Percentiles rank a stretch among this genome's conserved stretches.
Conservation (phyloP, 2,113 vertebrate species). For the Pollimyrus isidori region DNA sequence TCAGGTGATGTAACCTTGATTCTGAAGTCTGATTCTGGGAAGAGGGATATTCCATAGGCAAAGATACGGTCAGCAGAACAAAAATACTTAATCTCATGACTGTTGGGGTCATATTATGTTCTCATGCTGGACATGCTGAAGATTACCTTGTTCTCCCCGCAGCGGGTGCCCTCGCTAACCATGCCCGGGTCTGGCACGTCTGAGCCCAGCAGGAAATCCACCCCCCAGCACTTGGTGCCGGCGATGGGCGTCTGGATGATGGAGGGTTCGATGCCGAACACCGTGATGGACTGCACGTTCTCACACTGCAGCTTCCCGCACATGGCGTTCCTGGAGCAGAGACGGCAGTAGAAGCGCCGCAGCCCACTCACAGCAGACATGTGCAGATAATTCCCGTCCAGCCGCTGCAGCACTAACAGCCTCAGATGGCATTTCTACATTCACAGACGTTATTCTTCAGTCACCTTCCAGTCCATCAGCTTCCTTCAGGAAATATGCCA, state of each 20-base stretch:
- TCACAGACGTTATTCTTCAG: neutral
- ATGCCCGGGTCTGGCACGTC: constrained; percentile 93
- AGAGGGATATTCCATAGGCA: neutral
- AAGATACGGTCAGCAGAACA: neutral
- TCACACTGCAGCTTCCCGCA: constrained; percentile 96
- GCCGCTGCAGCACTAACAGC: neutral
- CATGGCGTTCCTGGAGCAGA: constrained; percentile 70
- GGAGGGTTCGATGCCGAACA: constrained; percentile 81
- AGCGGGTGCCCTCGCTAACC: constrained; percentile 91
- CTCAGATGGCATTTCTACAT: neutral
- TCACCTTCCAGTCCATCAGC: neutral
- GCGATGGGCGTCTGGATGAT: constrained; percentile 71
- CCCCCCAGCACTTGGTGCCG: constrained; percentile 73
- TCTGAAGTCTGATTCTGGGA: neutral
- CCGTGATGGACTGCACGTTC: constrained; percentile 68
- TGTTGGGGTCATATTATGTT: neutral
- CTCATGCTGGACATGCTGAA: neutral
- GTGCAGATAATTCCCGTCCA: neutral
- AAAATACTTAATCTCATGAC: neutral
- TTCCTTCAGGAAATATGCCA: neutral
- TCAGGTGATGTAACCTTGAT: neutral
- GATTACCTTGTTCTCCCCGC: constrained; percentile 75
- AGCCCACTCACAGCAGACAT: neutral
- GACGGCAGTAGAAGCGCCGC: neutral
- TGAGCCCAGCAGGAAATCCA: constrained; percentile 86